These are phyloP conservation scores for Siphonodentalium dalli DNA, from an alignment of 2,888 invertebrate species.

Conservation along the genomic window DNA sequence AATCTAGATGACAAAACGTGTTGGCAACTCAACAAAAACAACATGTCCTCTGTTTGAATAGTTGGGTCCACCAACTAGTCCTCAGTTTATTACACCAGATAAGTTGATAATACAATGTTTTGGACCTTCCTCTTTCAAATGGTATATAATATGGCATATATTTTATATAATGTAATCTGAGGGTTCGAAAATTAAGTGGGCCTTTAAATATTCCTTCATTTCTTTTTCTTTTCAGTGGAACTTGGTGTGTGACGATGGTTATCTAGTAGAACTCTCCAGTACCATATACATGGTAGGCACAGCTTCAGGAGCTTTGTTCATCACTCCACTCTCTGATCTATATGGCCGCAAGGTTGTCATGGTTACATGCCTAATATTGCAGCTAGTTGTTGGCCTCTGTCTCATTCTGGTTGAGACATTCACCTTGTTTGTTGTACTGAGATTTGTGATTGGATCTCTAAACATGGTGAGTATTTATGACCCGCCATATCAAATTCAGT, in stretches of 20 bases:
- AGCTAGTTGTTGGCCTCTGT: conserved; percentile 40
- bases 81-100: too few relatives aligned
- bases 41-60: too few relatives aligned
- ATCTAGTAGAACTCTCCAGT: conserved; percentile 47
- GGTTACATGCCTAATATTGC: conserved; percentile 36
- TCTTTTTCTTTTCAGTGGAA: conserved; percentile 45
- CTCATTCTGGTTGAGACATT: conserved; percentile 38
- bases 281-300: conserved; percentile 53
- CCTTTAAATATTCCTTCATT: not conserved
- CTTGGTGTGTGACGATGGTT: conserved; percentile 46
- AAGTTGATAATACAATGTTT: too few relatives aligned
- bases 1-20: too few relatives aligned
- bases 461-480: conserved; percentile 42
- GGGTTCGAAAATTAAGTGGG: not conserved
- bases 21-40: too few relatives aligned
- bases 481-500: too few relatives aligned
- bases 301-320: conserved; percentile 41
- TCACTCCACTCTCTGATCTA: conserved; percentile 47
- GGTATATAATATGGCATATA: not conserved
- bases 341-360: conserved; percentile 48
- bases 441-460: conserved; percentile 48
- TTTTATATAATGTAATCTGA: not conserved
- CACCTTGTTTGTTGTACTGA: conserved; percentile 37
- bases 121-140: too few relatives aligned
- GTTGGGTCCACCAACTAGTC: too few relatives aligned